Conservation (phyloP, 35 echinoderm and acorn worm species). For the Lytechinus pictus region DNA sequence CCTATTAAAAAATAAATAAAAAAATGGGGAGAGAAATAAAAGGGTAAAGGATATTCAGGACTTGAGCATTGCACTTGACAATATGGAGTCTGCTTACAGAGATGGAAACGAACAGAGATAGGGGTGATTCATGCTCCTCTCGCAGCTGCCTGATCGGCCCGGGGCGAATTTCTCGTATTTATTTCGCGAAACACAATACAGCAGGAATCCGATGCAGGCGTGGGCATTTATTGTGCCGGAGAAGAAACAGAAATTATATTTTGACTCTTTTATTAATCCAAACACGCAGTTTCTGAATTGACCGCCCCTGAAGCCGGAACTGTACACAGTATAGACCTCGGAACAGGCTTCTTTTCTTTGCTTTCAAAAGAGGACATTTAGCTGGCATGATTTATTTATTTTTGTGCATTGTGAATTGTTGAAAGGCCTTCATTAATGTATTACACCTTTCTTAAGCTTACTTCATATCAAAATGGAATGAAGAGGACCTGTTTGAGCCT, state of each 20-base stretch:
- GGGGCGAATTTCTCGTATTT: slow-evolving; percentile 45
- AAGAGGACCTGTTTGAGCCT: too few species aligned
- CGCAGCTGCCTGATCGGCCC: slow-evolving; percentile 17
- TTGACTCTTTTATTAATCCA: slow-evolving; percentile 44
- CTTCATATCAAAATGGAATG: neutral
- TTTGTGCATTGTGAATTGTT: neutral
- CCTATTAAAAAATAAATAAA: neutral
- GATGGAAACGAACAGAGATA: slow-evolving; percentile 18
- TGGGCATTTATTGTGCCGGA: neutral
- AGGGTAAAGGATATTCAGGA: slow-evolving; percentile 9
- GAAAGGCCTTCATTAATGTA: neutral
- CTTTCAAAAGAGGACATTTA: neutral
- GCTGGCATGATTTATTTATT: neutral
- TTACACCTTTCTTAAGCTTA: neutral
- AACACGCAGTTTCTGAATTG: slow-evolving; percentile 27
- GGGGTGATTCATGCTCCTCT: slow-evolving; percentile 34
- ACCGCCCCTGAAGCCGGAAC: neutral
- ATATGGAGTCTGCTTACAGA: slow-evolving; percentile 26
- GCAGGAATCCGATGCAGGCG: slow-evolving; percentile 32
- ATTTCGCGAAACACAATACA: slow-evolving; percentile 51
- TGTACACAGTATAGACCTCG: neutral
- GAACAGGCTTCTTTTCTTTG: neutral
- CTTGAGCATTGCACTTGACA: slow-evolving; percentile 32
- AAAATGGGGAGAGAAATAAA: neutral
- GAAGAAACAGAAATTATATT: slow-evolving; percentile 27